Conservation (phyloP, 2,888 invertebrate species). For the Dolichopus griseipennis region DNA sequence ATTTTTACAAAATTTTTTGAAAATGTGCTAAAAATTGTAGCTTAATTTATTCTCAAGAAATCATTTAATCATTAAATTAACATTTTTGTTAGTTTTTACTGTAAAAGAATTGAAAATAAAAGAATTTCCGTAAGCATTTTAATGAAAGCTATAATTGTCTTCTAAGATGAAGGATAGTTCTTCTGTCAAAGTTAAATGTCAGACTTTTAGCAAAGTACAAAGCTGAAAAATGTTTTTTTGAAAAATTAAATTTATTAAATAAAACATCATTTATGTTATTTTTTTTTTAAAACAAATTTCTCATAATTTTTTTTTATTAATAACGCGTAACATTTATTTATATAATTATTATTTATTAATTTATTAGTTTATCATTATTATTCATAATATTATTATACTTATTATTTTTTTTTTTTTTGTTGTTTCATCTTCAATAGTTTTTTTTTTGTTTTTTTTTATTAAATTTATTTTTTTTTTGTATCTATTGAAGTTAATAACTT, state of each 20-base stretch:
- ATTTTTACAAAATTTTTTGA: no score
- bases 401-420: conserved; percentile 21
- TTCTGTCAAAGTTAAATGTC: no score
- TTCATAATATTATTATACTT: conserved; percentile 13
- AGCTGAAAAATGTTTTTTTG: no score
- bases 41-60: no score
- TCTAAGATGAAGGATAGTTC: no score
- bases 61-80: no score
- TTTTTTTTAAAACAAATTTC: conserved; percentile 43
- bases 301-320: conserved; percentile 47
- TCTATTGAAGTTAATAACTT: conserved; percentile 2
- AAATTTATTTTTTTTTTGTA: neutral
- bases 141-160: no score
- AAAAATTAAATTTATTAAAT: neutral
- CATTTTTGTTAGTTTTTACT: no score
- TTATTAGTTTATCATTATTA: conserved; percentile 11
- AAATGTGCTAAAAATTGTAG: no score
- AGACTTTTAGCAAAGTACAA: no score
- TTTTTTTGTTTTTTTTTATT: conserved; percentile 15
- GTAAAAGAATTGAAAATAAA: no score
- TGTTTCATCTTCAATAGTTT: conserved; percentile 16
- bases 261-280: conserved; percentile 11
- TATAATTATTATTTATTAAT: conserved; percentile 32
- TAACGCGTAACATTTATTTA: conserved; percentile 59
- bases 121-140: no score